Evolutionary conservation across 2,113 vertebrate genomes (phyloP).

Genomic region (Pterocles burchelli): DNA sequence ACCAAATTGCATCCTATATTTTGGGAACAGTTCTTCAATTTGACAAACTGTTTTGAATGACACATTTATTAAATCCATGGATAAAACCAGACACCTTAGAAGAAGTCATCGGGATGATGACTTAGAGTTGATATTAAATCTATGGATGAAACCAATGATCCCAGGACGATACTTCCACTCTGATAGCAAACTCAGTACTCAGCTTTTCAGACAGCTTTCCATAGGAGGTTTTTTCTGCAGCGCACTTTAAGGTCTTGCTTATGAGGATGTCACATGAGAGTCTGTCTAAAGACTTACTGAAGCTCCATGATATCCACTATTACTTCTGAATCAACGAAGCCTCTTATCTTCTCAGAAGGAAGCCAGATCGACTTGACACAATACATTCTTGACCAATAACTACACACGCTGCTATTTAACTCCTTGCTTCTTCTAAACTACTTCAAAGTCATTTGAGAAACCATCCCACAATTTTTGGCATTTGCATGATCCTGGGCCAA

Average conservation of each 20-base stretch:
- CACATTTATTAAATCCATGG: not conserved
- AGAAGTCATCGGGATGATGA: not conserved
- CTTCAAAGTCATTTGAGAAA: not conserved
- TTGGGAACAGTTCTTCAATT: not conserved
- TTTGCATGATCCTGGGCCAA: not conserved
- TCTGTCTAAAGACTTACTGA: not conserved
- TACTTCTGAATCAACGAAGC: slow-evolving; percentile 28
- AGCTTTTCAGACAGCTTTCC: not conserved
- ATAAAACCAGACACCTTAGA: not conserved
- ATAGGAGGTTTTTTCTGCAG: not conserved
- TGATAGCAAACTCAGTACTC: not conserved
- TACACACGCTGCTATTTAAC: not conserved
- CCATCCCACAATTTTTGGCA: not conserved
- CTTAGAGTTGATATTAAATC: not conserved
- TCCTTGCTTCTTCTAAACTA: not conserved
- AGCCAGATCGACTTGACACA: slow-evolving; percentile 35
- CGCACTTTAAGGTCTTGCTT: not conserved
- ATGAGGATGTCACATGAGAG: slow-evolving; percentile 16
- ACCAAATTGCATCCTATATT: not conserved
- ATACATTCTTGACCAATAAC: slow-evolving; percentile 6
- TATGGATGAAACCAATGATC: not conserved
- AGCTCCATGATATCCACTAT: slow-evolving; percentile 9
- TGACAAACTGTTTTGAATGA: not conserved
- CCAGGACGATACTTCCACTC: not conserved
- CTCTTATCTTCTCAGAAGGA: slow-evolving; percentile 46